Conservation (phyloP, 2,113 vertebrate genomes). For the western clawed frog (Xenopus tropicalis) region DNA sequence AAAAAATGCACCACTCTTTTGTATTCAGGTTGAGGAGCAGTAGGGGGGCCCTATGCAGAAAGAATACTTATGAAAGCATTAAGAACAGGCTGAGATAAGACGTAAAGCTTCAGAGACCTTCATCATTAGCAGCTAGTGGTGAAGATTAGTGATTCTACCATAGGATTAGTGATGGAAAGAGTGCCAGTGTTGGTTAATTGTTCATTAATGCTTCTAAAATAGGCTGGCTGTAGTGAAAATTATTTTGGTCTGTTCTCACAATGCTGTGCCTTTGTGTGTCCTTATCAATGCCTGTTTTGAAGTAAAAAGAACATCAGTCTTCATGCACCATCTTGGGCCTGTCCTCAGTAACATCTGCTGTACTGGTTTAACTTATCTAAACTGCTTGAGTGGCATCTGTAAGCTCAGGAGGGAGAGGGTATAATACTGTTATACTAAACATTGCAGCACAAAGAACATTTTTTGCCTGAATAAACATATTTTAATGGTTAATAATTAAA, state of each 20-base stretch:
- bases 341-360: constrained; percentile 31
- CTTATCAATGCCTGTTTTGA: constrained; percentile 61
- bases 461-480: too few relatives aligned
- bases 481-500: too few relatives aligned
- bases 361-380: constrained; percentile 43
- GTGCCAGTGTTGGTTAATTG: constrained; percentile 80
- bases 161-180: constrained; percentile 78
- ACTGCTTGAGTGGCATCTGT: constrained; percentile 46
- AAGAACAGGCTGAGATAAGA: constrained; percentile 80
- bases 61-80: constrained; percentile 79
- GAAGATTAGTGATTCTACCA: constrained; percentile 78
- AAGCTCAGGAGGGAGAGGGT: background rate
- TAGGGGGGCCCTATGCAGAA: constrained; percentile 72
- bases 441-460: too few relatives aligned
- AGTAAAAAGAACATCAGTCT: constrained; percentile 56
- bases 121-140: constrained; percentile 84
- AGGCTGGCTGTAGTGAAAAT: constrained; percentile 70
- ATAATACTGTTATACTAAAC: too few relatives aligned
- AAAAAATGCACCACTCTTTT: constrained; percentile 78
- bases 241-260: constrained; percentile 63
- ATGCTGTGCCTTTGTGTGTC: constrained; percentile 63
- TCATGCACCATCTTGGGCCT: constrained; percentile 55
- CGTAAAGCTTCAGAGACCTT: constrained; percentile 80
- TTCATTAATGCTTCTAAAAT: constrained; percentile 81
- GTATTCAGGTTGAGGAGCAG: constrained; percentile 69